Percentiles rank a stretch among this genome's conserved stretches.
Conservation (phyloP, 2,797 vertebrate genomes). For the Orientallactaga sibirica region DNA sequence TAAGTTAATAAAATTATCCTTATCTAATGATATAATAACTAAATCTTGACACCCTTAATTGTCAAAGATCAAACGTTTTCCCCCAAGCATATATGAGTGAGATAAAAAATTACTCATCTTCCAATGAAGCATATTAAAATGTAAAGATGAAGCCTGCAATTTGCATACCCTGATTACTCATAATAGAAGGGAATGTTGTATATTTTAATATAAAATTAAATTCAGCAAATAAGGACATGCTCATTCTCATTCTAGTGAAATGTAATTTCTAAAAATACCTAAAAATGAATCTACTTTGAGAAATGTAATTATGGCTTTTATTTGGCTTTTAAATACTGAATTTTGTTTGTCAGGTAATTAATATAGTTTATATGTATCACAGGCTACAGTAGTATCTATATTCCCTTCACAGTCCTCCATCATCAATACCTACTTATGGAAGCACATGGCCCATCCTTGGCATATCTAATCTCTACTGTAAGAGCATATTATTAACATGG, state of each 20-base stretch:
- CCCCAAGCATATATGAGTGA: slow-evolving; percentile 20
- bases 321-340: slow-evolving; percentile 56
- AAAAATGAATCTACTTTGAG: background rate
- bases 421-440: background rate
- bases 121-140: slow-evolving; percentile 67
- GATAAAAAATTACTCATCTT: slow-evolving; percentile 55
- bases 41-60: slow-evolving; percentile 44
- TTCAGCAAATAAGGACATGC: slow-evolving; percentile 59
- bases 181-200: slow-evolving; percentile 67
- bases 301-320: background rate
- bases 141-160: slow-evolving; percentile 61
- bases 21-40: slow-evolving; percentile 59
- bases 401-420: background rate
- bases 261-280: slow-evolving; percentile 67
- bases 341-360: background rate
- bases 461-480: background rate
- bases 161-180: slow-evolving; percentile 75
- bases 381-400: background rate
- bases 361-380: background rate
- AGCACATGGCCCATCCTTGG: background rate
- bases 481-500: slow-evolving; percentile 3
- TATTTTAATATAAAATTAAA: slow-evolving; percentile 78
- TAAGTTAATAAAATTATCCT: slow-evolving; percentile 45
- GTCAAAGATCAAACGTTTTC: slow-evolving; percentile 64
- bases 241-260: slow-evolving; percentile 67